These are phyloP conservation scores for rat (Rattus norvegicus) DNA, from an alignment of 2,113 vertebrate species.

Conservation along the genomic window DNA sequence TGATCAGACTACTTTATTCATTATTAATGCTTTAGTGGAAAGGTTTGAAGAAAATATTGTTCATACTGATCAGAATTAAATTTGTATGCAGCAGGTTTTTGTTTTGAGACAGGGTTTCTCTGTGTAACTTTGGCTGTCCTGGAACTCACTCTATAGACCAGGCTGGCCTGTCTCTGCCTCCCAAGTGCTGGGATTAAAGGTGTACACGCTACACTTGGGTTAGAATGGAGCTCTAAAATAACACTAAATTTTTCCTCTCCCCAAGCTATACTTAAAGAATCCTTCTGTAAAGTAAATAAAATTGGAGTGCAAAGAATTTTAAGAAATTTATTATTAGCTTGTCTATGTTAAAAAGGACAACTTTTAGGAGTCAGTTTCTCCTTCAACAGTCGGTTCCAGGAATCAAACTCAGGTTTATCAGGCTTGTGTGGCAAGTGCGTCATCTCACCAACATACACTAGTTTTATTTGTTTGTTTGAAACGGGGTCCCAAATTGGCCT, in stretches of 20 bases:
- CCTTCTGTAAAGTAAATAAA: background rate
- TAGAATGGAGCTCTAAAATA: background rate
- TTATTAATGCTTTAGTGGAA: constrained; percentile 91
- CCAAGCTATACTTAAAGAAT: background rate
- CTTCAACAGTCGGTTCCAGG: background rate
- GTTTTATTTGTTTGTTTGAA: too few relatives aligned
- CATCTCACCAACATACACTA: too few relatives aligned
- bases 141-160: background rate
- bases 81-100: constrained; percentile 98
- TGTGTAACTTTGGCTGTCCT: background rate
- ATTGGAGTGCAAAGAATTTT: background rate
- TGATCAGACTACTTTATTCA: constrained; percentile 89
- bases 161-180: background rate
- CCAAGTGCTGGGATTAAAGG: background rate
- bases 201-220: background rate
- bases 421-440: background rate
- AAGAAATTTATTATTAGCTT: background rate
- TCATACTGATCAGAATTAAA: constrained; percentile 98
- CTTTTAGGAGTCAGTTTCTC: background rate
- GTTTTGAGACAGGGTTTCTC: background rate
- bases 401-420: background rate
- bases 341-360: background rate
- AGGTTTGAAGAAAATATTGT: constrained; percentile 95
- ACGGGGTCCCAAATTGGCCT: too few relatives aligned
- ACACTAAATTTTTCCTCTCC: background rate